Conservation (phyloP, 2,797 vertebrate species). For the Sebastolobus altivelis region DNA sequence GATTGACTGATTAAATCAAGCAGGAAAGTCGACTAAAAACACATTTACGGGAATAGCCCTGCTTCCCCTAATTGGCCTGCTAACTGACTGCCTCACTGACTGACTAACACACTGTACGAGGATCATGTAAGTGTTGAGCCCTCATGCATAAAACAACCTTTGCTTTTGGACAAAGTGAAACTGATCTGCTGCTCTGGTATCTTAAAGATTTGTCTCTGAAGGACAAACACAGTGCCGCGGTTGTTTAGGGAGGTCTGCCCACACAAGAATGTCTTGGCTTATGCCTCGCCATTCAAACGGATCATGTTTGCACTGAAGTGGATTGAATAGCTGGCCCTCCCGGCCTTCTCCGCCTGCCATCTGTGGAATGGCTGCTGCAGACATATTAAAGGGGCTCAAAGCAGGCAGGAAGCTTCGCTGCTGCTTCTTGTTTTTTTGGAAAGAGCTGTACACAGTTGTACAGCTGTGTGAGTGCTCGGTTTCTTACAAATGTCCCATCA, state of each 20-base stretch:
- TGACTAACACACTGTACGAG: conserved; percentile 1
- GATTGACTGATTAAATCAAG: conserved; percentile 36
- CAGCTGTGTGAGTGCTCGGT: conserved; percentile 53
- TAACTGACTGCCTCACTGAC: conserved; percentile 11
- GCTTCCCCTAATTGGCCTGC: conserved; percentile 13
- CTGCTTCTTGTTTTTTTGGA: conserved; percentile 42
- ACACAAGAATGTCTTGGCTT: conserved; percentile 81
- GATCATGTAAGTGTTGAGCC: not conserved
- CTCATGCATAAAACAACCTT: conserved; percentile 30
- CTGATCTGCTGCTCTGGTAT: conserved; percentile 42
- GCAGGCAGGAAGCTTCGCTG: conserved; percentile 61
- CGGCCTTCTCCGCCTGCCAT: conserved; percentile 70
- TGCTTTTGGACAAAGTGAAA: conserved; percentile 37
- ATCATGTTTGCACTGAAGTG: conserved; percentile 78
- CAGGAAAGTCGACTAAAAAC: conserved; percentile 29
- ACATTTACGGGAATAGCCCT: conserved; percentile 18
- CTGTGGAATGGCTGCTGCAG: conserved; percentile 78
- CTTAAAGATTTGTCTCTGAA: conserved; percentile 48
- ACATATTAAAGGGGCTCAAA: conserved; percentile 54
- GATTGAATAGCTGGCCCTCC: conserved; percentile 70
- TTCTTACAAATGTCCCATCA: conserved; percentile 39
- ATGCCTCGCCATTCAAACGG: conserved; percentile 71
- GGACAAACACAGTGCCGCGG: conserved; percentile 69
- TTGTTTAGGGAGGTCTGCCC: conserved; percentile 79
- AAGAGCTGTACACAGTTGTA: conserved; percentile 27